A percentile compares a stretch with the other conserved stretches of the same genome.
Evolutionary conservation across 37 sponge, comb jelly and placozoan genomes (phyloP).

Genomic region (Aphrocallistes beatrix): DNA sequence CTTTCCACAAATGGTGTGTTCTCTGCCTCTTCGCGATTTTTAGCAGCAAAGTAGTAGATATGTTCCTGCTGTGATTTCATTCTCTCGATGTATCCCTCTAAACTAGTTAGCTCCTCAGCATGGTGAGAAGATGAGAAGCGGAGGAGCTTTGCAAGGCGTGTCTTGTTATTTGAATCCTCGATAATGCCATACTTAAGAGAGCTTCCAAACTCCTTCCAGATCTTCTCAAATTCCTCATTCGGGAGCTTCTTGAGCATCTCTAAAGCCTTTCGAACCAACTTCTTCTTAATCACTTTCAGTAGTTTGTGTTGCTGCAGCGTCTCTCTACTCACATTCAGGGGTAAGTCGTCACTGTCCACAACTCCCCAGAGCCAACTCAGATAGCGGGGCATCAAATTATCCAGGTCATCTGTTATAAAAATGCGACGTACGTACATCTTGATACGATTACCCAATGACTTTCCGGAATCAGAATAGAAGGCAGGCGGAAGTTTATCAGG

Average conservation of each 20-base stretch:
- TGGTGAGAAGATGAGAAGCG: conserved; percentile 83
- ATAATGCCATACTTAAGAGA: conserved; percentile 73
- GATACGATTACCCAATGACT: neutral
- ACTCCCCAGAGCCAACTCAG: conserved; percentile 80
- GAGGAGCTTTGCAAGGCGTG: conserved; percentile 78
- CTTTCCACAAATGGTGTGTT: conserved; percentile 92
- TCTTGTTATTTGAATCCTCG: conserved; percentile 80
- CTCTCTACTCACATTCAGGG: conserved; percentile 93
- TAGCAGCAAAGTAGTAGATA: conserved; percentile 90
- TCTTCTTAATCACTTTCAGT: conserved; percentile 94
- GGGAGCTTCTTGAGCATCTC: conserved; percentile 96
- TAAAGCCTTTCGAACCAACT: conserved; percentile 89
- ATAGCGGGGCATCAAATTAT: conserved; percentile 93
- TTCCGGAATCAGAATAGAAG: neutral
- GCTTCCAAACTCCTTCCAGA: conserved; percentile 88
- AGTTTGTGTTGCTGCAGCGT: conserved; percentile 97
- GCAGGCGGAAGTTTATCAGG: conserved; percentile 29
- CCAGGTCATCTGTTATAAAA: conserved; percentile 96
- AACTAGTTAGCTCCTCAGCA: conserved; percentile 49
- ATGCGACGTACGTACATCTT: conserved; percentile 86
- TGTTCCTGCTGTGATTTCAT: conserved; percentile 97
- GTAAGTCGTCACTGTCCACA: conserved; percentile 96
- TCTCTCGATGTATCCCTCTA: conserved; percentile 82
- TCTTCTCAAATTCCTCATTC: conserved; percentile 60
- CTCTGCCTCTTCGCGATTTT: conserved; percentile 51